Evolutionary conservation across 2,888 invertebrate genomes (phyloP).

Genomic region (Disparrhopalites patrizii): DNA sequence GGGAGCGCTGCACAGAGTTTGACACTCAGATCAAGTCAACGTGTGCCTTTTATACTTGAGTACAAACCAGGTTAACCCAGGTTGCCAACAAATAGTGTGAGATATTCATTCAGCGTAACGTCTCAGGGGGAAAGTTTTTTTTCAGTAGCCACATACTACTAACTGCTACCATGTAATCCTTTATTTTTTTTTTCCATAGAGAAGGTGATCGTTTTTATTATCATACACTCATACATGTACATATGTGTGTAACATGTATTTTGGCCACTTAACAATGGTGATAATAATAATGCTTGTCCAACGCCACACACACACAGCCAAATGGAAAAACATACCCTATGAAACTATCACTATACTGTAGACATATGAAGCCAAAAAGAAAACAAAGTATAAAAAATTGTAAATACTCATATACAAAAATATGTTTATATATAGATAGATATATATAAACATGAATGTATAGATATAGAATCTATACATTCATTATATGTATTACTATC

Average conservation of each 20-base stretch:
- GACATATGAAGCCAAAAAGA: too few relatives aligned
- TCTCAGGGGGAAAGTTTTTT: conserved; percentile 23
- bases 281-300: conserved; percentile 1
- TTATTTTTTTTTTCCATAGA: too few relatives aligned
- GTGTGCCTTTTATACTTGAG: conserved; percentile 16
- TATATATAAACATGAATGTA: too few relatives aligned
- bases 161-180: too few relatives aligned
- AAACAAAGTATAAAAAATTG: too few relatives aligned
- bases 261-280: background rate
- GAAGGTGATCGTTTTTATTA: too few relatives aligned
- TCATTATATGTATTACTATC: too few relatives aligned
- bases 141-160: too few relatives aligned
- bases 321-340: background rate
- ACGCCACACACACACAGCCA: background rate
- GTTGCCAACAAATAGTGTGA: conserved; percentile 21
- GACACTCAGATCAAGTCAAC: conserved; percentile 13
- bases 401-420: too few relatives aligned
- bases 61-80: conserved; percentile 23
- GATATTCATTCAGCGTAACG: conserved; percentile 22
- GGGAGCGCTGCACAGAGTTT: conserved; percentile 16
- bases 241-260: background rate
- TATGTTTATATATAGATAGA: too few relatives aligned
- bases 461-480: too few relatives aligned
- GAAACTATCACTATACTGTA: background rate
- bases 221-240: background rate